Evolutionary conservation across 1,140 invertebrate species (phyloP).

Genomic region (Lineus longissimus): DNA sequence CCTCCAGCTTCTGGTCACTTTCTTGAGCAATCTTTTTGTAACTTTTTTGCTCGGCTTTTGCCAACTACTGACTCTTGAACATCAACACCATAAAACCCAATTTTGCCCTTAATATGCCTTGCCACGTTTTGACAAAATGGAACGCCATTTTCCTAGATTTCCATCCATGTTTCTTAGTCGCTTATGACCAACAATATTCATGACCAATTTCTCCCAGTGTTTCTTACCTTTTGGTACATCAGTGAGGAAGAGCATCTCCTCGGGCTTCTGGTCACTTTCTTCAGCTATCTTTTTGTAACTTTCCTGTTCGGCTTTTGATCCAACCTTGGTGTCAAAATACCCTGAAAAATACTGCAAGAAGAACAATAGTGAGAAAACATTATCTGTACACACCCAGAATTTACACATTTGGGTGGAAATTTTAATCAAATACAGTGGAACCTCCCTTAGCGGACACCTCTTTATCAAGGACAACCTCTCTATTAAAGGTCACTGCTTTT

Average conservation of each 20-base stretch:
- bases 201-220: neutral
- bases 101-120: too few species aligned
- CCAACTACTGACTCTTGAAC: constrained; percentile 4
- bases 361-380: constrained; percentile 11
- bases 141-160: too few species aligned
- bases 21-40: constrained; percentile 67
- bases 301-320: constrained; percentile 63
- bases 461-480: too few species aligned
- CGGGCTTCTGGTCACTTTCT: constrained; percentile 61
- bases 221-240: constrained; percentile 73
- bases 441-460: too few species aligned
- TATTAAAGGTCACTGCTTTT: too few species aligned
- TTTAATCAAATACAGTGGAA: too few species aligned
- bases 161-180: too few species aligned
- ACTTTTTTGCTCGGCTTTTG: constrained; percentile 61
- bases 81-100: too few species aligned
- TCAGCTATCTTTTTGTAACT: constrained; percentile 65
- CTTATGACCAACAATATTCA: too few species aligned
- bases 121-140: too few species aligned
- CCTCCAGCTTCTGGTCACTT: constrained; percentile 60
- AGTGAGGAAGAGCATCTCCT: constrained; percentile 78
- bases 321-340: constrained; percentile 83
- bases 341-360: constrained; percentile 64
- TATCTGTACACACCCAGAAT: neutral
- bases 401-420: neutral